Base-by-base conservation (phyloP, 2,888 invertebrate genomes). In the Hyles lineata region DNA sequence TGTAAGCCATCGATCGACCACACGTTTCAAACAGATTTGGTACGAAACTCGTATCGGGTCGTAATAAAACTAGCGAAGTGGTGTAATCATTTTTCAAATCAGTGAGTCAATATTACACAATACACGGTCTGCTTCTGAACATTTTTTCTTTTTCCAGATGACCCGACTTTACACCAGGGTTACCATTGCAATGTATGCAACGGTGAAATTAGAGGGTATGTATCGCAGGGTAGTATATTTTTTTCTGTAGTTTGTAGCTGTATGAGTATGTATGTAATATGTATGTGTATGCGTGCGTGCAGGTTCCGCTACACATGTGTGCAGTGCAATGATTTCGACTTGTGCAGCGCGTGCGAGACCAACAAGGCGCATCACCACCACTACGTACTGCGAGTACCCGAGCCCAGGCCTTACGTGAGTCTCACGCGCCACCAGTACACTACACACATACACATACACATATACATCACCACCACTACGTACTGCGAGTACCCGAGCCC, bases 391-490 rank as follows among this genome's bases (percentile, higher is more conserved):
- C 35, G 63, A 21, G 35, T 63, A 4, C 63, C 63, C n/a, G 21
- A n/a, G 5, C 35, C 9, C 32, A 63, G 63, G 19, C 63, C n/a
- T 5, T 35, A 15, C 11, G 74, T 74, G 61, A 71, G 74, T 74
- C 11, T n/a, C 5, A n/a, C 32, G 19, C n/a, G n/a, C n/a, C n/a
- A n/a, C n/a, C n/a, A n/a, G n/a, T n/a, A n/a, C n/a, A n/a, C n/a
- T n/a, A n/a, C n/a, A n/a, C n/a, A n/a, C n/a, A n/a, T n/a, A n/a
- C n/a, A n/a, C n/a, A n/a, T n/a, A n/a, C n/a, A n/a, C n/a, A n/a
- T n/a, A n/a, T n/a, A n/a, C n/a, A n/a, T n/a, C n/a, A n/a, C n/a
- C n/a, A n/a, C n/a, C n/a, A n/a, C n/a, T n/a, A n/a, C n/a, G n/a
- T n/a, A n/a, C n/a, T n/a, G n/a, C n/a, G n/a, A n/a, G n/a, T n/a